Evolutionary conservation across 2,888 invertebrate species (phyloP), one percentile per base, ranked within the genome.

Genomic region (Ethmia dodecea): DNA sequence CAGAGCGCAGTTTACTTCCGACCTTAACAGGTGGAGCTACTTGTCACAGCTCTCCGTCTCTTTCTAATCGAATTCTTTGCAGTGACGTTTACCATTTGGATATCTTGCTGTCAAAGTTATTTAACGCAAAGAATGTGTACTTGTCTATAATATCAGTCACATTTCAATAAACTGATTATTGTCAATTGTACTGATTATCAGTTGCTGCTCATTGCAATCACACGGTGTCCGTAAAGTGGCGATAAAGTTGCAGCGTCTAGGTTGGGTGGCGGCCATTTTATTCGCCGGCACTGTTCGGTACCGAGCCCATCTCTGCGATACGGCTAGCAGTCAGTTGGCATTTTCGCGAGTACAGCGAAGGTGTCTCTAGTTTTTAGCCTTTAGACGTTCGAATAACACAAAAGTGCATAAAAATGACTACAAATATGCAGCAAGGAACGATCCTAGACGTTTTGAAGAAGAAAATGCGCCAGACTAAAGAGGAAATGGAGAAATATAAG

Each of bases 381-480:
- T 70, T 75, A 77, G 62, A 64, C 61, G 59, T 57, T 67, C 60
- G 46, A 63, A 65, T 67, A 65, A 69, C 64, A 73, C 40, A 75
- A 71, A 79, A 81, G 80, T 83, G 76, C 61, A 70, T 73, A 62
- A 83, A 89, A 88, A 95, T 94, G 94, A 93, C 94, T 89, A 91
- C 94, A 78, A 94, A 92, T 86, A 92, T 94, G 88, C 93, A 93
- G 83, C 96, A 96, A 89, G 96, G 96, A 75, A 94, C 95, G 70
- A 93, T 98, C 64, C 89, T 99, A 83, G 97, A 98, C 88, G 96
- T 97, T 72, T 91, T 99, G 71, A 99, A 99, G 92, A 97, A 98
- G 92, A 99, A 99, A 92, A 99, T 99, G 98, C 92, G 97, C 62
- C 96, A 97, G 88, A 96, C 98, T 65, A 97, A 98, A 89, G 97